phyloP scores from a whole-genome alignment of 2,888 invertebrate genomes.

The Leucophenga montana region DNA sequence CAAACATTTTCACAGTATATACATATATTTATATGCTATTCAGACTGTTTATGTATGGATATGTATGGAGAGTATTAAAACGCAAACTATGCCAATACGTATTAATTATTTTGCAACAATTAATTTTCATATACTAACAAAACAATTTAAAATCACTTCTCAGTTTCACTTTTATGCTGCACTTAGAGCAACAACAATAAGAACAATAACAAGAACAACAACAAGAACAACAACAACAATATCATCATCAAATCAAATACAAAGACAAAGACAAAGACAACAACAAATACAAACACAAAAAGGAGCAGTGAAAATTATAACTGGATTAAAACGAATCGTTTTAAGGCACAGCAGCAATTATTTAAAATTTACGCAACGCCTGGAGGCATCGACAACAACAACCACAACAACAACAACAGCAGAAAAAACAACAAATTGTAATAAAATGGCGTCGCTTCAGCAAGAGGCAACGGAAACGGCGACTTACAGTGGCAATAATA shows the following conservation, averaged over 20 bases:
- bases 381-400: constrained; percentile 31
- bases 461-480: constrained; percentile 18
- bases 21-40: too few species aligned
- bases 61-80: too few species aligned
- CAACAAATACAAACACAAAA: background rate
- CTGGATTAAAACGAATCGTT: background rate
- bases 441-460: background rate
- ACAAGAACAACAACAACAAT: constrained; percentile 1
- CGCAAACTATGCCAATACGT: too few species aligned
- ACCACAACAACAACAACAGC: constrained; percentile 28
- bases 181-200: constrained; percentile 3
- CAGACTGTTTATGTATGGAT: too few species aligned
- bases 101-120: background rate
- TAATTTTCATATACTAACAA: constrained; percentile 11
- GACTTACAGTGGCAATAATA: constrained; percentile 34
- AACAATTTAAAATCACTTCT: constrained; percentile 3
- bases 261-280: constrained; percentile 5
- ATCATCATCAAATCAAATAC: background rate
- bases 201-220: constrained; percentile 14
- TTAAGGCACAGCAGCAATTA: constrained; percentile 14
- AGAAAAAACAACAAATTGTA: constrained; percentile 3
- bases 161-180: constrained; percentile 16
- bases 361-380: background rate
- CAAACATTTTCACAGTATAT: too few species aligned
- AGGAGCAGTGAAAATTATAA: too few species aligned